phyloP scores from a whole-genome alignment of 2,113 vertebrate genomes.

The Machaerirhynchus nigripectus region DNA sequence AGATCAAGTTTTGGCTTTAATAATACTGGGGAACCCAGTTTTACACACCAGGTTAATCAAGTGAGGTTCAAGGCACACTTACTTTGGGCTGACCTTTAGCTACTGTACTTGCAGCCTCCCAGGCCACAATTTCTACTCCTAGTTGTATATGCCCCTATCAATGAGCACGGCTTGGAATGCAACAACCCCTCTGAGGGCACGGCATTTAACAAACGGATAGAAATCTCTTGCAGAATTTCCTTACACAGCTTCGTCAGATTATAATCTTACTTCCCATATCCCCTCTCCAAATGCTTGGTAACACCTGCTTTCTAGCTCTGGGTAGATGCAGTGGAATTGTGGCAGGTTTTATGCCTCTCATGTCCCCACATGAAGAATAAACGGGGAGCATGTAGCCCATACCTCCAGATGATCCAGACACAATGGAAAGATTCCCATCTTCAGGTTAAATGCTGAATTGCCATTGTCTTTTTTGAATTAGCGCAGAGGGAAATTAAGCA shows the following conservation, averaged over 20 bases:
- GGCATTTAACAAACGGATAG: not conserved
- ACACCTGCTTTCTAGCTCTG: not conserved
- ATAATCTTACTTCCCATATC: not conserved
- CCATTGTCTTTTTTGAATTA: not conserved
- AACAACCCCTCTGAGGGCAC: not conserved
- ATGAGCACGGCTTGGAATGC: rapidly evolving
- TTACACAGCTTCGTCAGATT: not conserved
- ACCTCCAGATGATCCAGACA: not conserved
- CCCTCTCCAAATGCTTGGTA: not conserved
- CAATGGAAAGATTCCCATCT: conserved; percentile 1
- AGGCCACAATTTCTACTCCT: not conserved
- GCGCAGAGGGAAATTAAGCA: not conserved
- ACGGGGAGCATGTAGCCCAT: not conserved
- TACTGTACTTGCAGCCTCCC: not conserved
- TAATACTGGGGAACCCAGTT: not conserved
- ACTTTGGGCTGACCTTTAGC: not conserved
- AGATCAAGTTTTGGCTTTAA: not conserved
- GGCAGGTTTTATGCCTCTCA: not conserved
- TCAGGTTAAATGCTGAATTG: not conserved
- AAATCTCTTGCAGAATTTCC: not conserved
- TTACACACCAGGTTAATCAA: not conserved
- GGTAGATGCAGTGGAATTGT: rapidly evolving
- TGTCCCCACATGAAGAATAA: not conserved
- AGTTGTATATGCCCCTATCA: not conserved
- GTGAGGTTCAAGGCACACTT: not conserved